phyloP scores from a whole-genome alignment of 2,888 invertebrate genomes.

The Aphidius colemani region DNA sequence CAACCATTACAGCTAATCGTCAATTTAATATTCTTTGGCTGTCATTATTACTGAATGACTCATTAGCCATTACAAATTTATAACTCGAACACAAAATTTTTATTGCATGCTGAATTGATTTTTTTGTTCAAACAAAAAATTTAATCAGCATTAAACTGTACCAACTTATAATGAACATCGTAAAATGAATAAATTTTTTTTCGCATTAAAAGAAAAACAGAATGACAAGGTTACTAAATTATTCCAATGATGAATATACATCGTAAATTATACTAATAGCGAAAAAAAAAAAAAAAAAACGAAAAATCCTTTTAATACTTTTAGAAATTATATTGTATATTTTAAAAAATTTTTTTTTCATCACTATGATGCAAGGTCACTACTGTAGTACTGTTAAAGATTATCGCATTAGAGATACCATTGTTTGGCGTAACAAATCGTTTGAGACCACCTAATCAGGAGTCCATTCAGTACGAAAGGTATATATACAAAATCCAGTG shows the following conservation, averaged over 20 bases:
- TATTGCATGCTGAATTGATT: slow-evolving; percentile 15
- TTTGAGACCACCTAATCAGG: slow-evolving; percentile 39
- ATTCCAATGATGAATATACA: too few species aligned
- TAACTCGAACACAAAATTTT: not conserved
- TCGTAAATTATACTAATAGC: too few species aligned
- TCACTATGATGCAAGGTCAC: slow-evolving; percentile 18
- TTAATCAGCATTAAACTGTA: too few species aligned
- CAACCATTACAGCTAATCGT: slow-evolving; percentile 7
- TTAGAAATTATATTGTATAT: too few species aligned
- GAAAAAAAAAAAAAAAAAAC: too few species aligned
- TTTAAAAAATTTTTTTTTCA: not conserved
- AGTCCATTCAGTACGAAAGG: slow-evolving; percentile 34
- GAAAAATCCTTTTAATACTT: too few species aligned
- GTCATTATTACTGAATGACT: slow-evolving; percentile 24
- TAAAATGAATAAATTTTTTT: too few species aligned
- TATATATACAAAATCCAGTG: slow-evolving; percentile 29
- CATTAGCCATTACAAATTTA: slow-evolving; percentile 20
- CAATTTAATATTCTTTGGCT: slow-evolving; percentile 10
- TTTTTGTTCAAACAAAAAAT: slow-evolving; percentile 1
- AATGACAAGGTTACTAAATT: too few species aligned
- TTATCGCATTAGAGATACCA: slow-evolving; percentile 37
- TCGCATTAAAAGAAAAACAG: too few species aligned
- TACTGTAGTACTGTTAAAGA: slow-evolving; percentile 27
- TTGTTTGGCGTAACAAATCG: slow-evolving; percentile 41
- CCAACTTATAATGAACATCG: too few species aligned